Evolutionary conservation across 2,113 vertebrate genomes (phyloP).

Genomic region (Chloropsis hardwickii): DNA sequence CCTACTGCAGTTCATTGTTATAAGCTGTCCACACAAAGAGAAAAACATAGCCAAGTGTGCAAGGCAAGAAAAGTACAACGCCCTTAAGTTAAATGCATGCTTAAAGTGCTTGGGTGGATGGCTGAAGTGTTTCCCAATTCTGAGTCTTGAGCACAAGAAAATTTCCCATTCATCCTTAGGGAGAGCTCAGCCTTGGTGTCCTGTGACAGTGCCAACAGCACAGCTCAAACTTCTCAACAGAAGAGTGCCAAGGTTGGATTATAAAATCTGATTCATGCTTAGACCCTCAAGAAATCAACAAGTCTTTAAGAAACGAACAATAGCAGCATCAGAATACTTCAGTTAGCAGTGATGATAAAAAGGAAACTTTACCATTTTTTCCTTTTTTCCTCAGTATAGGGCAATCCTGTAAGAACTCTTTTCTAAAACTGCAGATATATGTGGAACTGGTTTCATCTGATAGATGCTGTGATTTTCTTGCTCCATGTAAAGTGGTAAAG

Average conservation of each 20-base stretch:
- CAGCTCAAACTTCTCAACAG: neutral
- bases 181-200: neutral
- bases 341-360: neutral
- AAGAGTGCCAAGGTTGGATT: neutral
- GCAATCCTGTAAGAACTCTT: neutral
- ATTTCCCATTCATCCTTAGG: neutral
- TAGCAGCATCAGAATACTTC: neutral
- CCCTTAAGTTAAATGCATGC: neutral
- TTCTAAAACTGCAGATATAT: neutral
- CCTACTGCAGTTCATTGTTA: neutral
- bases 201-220: neutral
- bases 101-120: neutral
- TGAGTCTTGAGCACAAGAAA: neutral
- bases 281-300: neutral
- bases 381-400: neutral
- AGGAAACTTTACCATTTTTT: neutral
- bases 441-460: rapidly evolving
- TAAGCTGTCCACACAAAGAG: neutral
- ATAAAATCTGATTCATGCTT: neutral
- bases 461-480: neutral
- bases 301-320: neutral
- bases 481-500: neutral
- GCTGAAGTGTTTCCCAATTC: neutral
- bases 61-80: neutral
- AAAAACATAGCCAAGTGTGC: neutral